Base-by-base conservation (phyloP, 2,888 invertebrate species). In the Fabriciana adippe region DNA sequence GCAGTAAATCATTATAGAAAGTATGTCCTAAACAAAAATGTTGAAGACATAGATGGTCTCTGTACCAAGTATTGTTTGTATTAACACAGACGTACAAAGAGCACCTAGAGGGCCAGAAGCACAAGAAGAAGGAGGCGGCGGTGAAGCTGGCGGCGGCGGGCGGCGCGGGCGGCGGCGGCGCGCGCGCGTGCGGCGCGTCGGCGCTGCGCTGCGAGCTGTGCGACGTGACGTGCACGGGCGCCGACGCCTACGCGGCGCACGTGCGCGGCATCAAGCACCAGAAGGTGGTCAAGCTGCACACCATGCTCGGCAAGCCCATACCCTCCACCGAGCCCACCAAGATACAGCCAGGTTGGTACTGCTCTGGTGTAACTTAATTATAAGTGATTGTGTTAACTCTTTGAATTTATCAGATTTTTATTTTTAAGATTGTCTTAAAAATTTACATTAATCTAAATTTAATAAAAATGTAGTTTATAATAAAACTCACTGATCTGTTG, bases 191-290 rank as follows among this genome's bases (percentile, higher is more conserved):
- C 60, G 88, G 88, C 73, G 90, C 89, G 70, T 85, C 88, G 55
- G 87, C 94, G 93, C 85, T 98, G 80, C 95, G 98, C 75, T 99
- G 99, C 92, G 99, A 99, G 88, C 94, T 99, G 70, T 99, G 99
- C 81, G 98, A 99, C 93, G 99, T 99, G 13, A 98, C 99, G 14
- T 99, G 99, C 90, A 99, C 99, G 14, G 99, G 99, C 66, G 97
- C 97, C 66, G 99, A 99, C 93, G 99, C 99, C 0, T 99, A 99
- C 92, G 98, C 98, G 53, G 98, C 99, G 56, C 99, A 99, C 90
- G 97, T 99, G 77, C 95, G 99, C 69, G 99, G 99, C 71, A 97
- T 98, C 75, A 99, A 99, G 89, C 99, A 99, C 93, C 98, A 98
- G 88, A 99, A 99, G 94, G 98, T 98, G 67, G 96, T 99, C 60